Percentiles rank a stretch among this genome's conserved stretches.
These are phyloP conservation scores for Girardia tigrina DNA, from an alignment of 2,888 invertebrate genomes.

Conservation along the genomic window DNA sequence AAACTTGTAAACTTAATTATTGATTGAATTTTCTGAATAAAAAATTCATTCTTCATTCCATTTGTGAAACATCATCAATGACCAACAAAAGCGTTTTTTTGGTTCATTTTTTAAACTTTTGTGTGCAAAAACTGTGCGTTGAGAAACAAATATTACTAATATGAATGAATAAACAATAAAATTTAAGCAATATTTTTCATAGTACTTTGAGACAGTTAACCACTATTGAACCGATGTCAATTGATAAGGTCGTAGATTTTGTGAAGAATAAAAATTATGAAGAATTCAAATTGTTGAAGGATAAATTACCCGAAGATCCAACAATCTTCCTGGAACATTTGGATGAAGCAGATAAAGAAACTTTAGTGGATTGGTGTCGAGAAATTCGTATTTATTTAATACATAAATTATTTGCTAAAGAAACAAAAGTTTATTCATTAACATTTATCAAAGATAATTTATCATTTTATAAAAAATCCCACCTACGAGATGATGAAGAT, in stretches of 20 bases:
- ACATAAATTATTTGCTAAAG: background rate
- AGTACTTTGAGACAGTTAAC: too few species aligned
- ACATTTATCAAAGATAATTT: background rate
- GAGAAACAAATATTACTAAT: too few species aligned
- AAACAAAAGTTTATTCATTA: background rate
- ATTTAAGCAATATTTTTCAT: too few species aligned
- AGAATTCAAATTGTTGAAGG: background rate
- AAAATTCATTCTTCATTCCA: too few species aligned
- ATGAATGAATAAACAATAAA: too few species aligned
- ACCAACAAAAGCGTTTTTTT: too few species aligned
- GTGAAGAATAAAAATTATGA: background rate
- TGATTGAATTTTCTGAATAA: too few species aligned
- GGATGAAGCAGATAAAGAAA: background rate
- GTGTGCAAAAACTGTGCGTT: too few species aligned
- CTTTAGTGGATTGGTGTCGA: background rate
- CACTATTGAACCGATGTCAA: too few species aligned
- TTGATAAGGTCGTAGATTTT: background rate
- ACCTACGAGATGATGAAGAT: background rate
- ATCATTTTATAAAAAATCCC: background rate
- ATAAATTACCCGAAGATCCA: background rate
- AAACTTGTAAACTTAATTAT: too few species aligned
- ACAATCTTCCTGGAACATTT: background rate
- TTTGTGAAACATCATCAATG: too few species aligned
- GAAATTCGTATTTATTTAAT: background rate
- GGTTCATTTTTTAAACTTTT: too few species aligned